These are phyloP conservation scores for Drosophila seguyi DNA, from an alignment of 1,140 invertebrate genomes.

Conservation along the genomic window DNA sequence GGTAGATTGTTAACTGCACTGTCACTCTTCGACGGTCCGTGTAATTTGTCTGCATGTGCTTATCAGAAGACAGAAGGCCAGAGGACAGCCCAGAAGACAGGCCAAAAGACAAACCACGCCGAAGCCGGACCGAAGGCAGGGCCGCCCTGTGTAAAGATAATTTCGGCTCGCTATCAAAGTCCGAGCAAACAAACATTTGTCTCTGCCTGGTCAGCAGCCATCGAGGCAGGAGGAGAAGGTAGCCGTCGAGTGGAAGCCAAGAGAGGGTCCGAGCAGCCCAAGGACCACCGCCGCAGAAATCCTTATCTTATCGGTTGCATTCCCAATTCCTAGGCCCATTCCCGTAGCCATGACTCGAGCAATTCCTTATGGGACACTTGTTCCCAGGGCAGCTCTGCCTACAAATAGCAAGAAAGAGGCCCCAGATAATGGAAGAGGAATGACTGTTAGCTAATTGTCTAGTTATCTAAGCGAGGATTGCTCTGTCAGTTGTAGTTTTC, in stretches of 20 bases:
- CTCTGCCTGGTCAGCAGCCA: conserved; percentile 44
- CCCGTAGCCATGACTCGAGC: conserved; percentile 46
- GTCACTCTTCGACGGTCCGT: conserved; percentile 34
- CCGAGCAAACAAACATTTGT: conserved; percentile 75
- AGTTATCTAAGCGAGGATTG: conserved; percentile 36
- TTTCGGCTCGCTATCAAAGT: conserved; percentile 57
- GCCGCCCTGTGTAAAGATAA: conserved; percentile 43
- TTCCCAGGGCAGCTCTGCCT: conserved; percentile 45
- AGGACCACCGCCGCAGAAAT: conserved; percentile 57
- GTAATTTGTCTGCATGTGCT: conserved; percentile 65
- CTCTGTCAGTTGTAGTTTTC: not conserved
- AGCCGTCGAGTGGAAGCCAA: conserved; percentile 1
- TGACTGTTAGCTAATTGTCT: conserved; percentile 63
- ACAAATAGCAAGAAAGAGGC: conserved; percentile 17
- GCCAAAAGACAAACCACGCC: conserved; percentile 1
- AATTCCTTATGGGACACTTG: conserved; percentile 61
- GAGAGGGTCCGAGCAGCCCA: conserved; percentile 7
- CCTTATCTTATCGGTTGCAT: conserved; percentile 67
- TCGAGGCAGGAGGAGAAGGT: conserved; percentile 6
- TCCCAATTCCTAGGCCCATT: conserved; percentile 23
- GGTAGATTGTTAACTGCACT: conserved; percentile 43
- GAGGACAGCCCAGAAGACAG: conserved; percentile 16
- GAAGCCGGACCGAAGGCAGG: conserved; percentile 1
- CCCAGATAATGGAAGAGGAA: conserved; percentile 37
- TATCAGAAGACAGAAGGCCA: conserved; percentile 43